These are phyloP conservation scores for Gymnothorax reevesii DNA, from an alignment of 2,797 vertebrate species.

Conservation along the genomic window DNA sequence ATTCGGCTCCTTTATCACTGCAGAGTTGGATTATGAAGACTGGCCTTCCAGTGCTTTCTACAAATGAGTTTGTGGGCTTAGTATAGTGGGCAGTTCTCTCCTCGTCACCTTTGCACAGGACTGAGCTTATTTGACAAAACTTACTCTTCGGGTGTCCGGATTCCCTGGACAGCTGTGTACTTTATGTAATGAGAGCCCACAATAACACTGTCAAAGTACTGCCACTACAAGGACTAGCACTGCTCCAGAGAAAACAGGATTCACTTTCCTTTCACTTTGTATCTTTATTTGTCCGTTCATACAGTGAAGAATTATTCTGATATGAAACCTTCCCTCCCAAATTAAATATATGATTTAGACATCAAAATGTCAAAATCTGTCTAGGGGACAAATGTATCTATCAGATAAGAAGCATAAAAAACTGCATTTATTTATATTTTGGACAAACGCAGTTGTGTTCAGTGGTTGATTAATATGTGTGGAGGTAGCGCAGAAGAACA, in stretches of 20 bases:
- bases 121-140: background rate
- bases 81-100: background rate
- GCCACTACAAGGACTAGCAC: background rate
- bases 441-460: constrained; percentile 44
- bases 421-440: constrained; percentile 25
- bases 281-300: constrained; percentile 14
- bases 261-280: constrained; percentile 14
- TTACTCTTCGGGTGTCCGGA: background rate
- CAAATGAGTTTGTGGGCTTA: background rate
- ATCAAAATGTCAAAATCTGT: constrained; percentile 38
- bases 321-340: constrained; percentile 27
- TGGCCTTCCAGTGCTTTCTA: background rate
- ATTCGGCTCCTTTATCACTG: background rate
- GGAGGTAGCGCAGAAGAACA: constrained; percentile 62
- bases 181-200: background rate
- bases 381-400: constrained; percentile 35
- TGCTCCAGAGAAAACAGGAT: background rate
- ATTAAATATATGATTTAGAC: background rate
- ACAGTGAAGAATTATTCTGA: constrained; percentile 34
- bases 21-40: background rate
- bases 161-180: background rate
- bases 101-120: background rate
- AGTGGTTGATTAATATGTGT: constrained; percentile 61
- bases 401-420: constrained; percentile 51
- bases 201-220: background rate